Evolutionary conservation across 2,797 vertebrate genomes (phyloP).

Genomic region (Chrysocyon brachyurus): DNA sequence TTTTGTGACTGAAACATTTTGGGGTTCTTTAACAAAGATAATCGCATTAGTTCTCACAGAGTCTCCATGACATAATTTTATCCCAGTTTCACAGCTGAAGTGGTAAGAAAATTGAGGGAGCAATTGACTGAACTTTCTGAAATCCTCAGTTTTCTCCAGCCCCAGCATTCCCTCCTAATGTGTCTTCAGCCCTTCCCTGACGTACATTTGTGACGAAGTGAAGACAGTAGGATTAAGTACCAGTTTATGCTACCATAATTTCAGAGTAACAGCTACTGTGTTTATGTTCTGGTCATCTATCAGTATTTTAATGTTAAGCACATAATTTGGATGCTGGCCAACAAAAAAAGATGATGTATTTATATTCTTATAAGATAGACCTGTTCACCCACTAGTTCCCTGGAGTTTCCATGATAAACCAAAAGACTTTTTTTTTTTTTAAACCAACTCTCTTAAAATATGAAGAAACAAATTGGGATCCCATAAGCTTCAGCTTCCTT

Average conservation of each 20-base stretch:
- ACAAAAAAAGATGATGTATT: background rate
- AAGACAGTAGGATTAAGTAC: background rate
- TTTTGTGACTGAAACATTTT: background rate
- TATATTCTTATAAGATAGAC: background rate
- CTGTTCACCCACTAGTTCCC: background rate
- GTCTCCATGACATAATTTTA: background rate
- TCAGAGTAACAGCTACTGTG: background rate
- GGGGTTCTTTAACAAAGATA: background rate
- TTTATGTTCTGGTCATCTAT: background rate
- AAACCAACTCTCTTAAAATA: background rate
- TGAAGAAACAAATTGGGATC: background rate
- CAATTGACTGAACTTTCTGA: background rate
- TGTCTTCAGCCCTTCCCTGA: background rate
- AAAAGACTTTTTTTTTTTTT: background rate
- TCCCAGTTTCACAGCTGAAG: background rate
- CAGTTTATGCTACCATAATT: background rate
- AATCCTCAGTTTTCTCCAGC: background rate
- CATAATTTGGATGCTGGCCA: background rate
- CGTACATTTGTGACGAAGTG: background rate
- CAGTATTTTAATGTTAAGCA: conserved; percentile 57
- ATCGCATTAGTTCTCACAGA: background rate
- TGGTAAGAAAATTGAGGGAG: background rate
- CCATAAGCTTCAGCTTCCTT: background rate
- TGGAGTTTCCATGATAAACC: background rate
- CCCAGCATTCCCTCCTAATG: background rate